Base-by-base conservation (phyloP, 2,113 vertebrate genomes). In the Collichthys lucidus region DNA sequence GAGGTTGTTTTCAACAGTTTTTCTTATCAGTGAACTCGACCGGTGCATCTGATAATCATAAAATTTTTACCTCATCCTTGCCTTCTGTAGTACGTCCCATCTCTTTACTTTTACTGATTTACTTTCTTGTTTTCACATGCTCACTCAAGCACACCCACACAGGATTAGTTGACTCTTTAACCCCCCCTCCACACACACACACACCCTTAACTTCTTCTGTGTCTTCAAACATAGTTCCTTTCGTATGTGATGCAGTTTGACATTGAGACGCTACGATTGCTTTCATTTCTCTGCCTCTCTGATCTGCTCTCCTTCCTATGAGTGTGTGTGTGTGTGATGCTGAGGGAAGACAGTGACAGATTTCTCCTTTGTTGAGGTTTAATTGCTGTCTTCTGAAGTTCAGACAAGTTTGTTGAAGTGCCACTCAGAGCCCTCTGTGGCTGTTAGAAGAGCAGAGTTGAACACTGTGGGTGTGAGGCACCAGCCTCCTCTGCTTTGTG, bases 401-500 rank as follows among this genome's bases (percentile, higher is more conserved):
- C 78, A 77, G 46, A 79, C 11, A 0, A 61, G 75, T 89, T 89
- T 91, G 82, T 80, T 82, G 65, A 82, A 80, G 85, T 87, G 88
- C 42, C 80, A 79, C 74, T 90, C 90, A 75, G 47, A 4, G 69
- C 26, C 46, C 24, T 61, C 65, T 79, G 65, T 4, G 26, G 31
- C 53, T 86, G 84, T 87, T 67, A 79, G 75, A 40, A 7, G 59
- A 66, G 74, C 16, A 9, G 57, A 69, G 35, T 59, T 0, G 12
- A 82, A 26, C 50, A 3, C 47, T 50, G 70, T 42, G 50, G 52
- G 56, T 11, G 53, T 44, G 68, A 75, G 63, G 50, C 42, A 49
- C 8, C 50, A 7, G 59, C 44, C 5, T 29, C 22, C n/a, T 74
- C 35, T 4, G 49, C 69, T 35, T 35, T 35, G 31, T 35, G 31